Evolutionary conservation across 2,888 invertebrate species (phyloP).

Genomic region (Platypus cylindrus): DNA sequence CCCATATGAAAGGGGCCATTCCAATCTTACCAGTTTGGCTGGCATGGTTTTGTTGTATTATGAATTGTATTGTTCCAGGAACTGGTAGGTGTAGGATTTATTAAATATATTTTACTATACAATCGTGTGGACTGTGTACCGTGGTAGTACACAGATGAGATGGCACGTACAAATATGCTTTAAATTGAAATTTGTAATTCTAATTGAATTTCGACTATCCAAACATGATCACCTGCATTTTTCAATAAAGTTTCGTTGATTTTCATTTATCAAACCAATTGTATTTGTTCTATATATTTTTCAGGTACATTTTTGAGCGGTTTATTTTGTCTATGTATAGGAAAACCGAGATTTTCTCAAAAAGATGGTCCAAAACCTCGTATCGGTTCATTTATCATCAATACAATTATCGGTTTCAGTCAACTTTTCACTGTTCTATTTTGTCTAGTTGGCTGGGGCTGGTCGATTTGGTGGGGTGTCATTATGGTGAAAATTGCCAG

Average conservation of each 20-base stretch:
- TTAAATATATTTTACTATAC: not conserved
- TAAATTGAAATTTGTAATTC: too few relatives aligned
- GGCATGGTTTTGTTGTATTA: constrained; percentile 77
- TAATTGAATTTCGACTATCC: too few relatives aligned
- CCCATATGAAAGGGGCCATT: constrained; percentile 83
- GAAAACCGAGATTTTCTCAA: constrained; percentile 75
- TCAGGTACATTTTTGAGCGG: constrained; percentile 84
- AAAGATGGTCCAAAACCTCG: constrained; percentile 65
- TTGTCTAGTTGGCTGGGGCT: constrained; percentile 93
- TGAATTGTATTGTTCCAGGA: constrained; percentile 69
- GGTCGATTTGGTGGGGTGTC: constrained; percentile 97
- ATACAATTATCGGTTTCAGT: constrained; percentile 72
- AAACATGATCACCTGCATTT: too few relatives aligned
- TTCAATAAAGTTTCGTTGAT: too few relatives aligned
- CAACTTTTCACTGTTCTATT: constrained; percentile 91
- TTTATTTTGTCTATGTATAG: constrained; percentile 74
- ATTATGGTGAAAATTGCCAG: constrained; percentile 82
- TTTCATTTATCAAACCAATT: too few relatives aligned
- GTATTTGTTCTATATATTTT: constrained; percentile 21
- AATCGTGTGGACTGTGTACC: too few relatives aligned
- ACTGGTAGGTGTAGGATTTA: constrained; percentile 43
- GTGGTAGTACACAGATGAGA: too few relatives aligned
- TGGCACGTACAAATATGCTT: too few relatives aligned
- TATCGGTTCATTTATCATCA: constrained; percentile 71
- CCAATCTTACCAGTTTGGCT: constrained; percentile 78